Conservation (phyloP, 2,797 vertebrate genomes). For the Echiichthys vipera region DNA sequence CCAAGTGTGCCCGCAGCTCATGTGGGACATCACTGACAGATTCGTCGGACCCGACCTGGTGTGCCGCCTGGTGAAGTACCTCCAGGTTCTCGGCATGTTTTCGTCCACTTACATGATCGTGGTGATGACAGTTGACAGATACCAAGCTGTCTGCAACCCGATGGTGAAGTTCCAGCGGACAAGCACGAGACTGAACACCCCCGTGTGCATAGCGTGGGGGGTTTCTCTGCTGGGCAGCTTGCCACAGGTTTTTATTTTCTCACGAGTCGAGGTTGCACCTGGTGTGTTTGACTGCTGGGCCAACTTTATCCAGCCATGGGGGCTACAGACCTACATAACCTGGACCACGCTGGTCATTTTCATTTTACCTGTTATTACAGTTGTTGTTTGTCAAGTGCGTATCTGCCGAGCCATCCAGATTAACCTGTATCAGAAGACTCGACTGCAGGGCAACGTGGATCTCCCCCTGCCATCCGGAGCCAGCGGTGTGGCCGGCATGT, state of each 20-base stretch:
- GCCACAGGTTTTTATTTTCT: slow-evolving; percentile 83
- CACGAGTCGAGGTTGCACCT: slow-evolving; percentile 72
- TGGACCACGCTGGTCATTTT: slow-evolving; percentile 83
- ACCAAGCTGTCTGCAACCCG: slow-evolving; percentile 82
- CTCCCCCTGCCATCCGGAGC: slow-evolving; percentile 63
- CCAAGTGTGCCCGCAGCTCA: slow-evolving; percentile 83
- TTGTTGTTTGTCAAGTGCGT: slow-evolving; percentile 79
- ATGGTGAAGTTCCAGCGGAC: slow-evolving; percentile 81
- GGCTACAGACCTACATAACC: slow-evolving; percentile 79
- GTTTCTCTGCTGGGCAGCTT: slow-evolving; percentile 84
- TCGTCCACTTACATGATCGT: slow-evolving; percentile 83
- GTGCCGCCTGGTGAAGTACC: slow-evolving; percentile 81
- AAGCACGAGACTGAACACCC: slow-evolving; percentile 80
- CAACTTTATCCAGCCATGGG: slow-evolving; percentile 80
- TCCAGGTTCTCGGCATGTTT: slow-evolving; percentile 84
- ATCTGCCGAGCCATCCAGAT: slow-evolving; percentile 79
- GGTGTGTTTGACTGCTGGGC: slow-evolving; percentile 84
- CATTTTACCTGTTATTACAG: slow-evolving; percentile 70
- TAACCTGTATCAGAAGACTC: slow-evolving; percentile 73
- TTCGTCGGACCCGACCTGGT: slow-evolving; percentile 79
- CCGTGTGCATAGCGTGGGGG: slow-evolving; percentile 84
- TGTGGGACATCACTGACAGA: slow-evolving; percentile 83
- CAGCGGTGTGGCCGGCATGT: slow-evolving; percentile 74
- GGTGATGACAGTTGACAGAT: slow-evolving; percentile 80
- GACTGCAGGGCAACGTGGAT: slow-evolving; percentile 22